These are phyloP conservation scores for Eulemur rufifrons DNA, from an alignment of 2,113 vertebrate genomes.

Conservation along the genomic window DNA sequence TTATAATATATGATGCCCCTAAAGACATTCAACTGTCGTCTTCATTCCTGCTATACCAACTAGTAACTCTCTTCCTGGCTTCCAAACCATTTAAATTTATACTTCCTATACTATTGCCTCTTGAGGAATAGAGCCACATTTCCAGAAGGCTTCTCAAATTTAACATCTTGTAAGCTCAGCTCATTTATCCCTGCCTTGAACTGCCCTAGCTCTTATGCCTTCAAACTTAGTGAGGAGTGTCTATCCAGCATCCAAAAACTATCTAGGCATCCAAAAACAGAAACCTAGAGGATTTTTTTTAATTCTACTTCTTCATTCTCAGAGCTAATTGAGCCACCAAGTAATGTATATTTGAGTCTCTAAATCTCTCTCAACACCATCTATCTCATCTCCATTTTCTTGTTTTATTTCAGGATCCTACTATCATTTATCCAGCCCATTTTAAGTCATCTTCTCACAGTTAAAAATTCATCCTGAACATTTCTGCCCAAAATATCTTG, in stretches of 20 bases:
- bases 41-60: background rate
- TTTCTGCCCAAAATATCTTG: background rate
- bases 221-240: background rate
- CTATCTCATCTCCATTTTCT: background rate
- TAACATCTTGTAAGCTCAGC: background rate
- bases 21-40: background rate
- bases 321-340: background rate
- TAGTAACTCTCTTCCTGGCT: background rate
- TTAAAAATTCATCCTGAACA: background rate
- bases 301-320: background rate
- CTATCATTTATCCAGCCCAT: background rate
- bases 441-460: background rate
- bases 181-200: background rate
- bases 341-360: background rate
- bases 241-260: background rate
- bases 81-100: background rate
- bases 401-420: background rate
- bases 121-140: background rate
- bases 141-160: background rate
- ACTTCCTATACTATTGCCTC: background rate
- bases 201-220: background rate
- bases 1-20: background rate
- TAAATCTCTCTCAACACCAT: background rate
- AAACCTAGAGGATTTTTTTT: background rate
- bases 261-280: background rate